Conservation (phyloP, 2,113 vertebrate species). For the Alces alces region DNA sequence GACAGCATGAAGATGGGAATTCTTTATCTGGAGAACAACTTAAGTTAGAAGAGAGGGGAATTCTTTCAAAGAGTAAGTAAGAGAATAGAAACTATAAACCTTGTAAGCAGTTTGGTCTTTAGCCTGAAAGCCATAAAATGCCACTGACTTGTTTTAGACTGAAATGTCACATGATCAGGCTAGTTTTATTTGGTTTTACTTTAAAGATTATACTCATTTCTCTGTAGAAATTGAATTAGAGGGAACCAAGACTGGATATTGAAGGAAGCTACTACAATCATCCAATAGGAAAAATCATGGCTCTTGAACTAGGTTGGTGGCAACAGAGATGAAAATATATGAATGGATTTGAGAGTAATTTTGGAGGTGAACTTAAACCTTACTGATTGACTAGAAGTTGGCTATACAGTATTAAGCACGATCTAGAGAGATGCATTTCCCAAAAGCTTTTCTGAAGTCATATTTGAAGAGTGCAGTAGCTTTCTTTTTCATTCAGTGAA, state of each 20-base stretch:
- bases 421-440: background rate
- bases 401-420: background rate
- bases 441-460: background rate
- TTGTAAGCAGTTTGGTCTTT: background rate
- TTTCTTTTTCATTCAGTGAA: background rate
- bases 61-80: background rate
- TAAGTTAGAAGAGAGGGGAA: background rate
- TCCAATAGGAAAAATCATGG: background rate
- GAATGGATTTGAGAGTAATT: background rate
- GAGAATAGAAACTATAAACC: background rate
- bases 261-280: background rate
- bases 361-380: background rate
- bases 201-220: background rate
- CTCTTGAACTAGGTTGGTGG: background rate
- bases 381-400: background rate
- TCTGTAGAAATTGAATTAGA: background rate
- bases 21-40: background rate
- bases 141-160: background rate
- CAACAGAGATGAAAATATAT: background rate
- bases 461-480: background rate
- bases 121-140: background rate
- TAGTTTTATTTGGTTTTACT: background rate
- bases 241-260: background rate
- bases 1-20: background rate
- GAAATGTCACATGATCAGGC: background rate